phyloP scores from a whole-genome alignment of 1,140 invertebrate genomes.

The Atta cephalotes region DNA sequence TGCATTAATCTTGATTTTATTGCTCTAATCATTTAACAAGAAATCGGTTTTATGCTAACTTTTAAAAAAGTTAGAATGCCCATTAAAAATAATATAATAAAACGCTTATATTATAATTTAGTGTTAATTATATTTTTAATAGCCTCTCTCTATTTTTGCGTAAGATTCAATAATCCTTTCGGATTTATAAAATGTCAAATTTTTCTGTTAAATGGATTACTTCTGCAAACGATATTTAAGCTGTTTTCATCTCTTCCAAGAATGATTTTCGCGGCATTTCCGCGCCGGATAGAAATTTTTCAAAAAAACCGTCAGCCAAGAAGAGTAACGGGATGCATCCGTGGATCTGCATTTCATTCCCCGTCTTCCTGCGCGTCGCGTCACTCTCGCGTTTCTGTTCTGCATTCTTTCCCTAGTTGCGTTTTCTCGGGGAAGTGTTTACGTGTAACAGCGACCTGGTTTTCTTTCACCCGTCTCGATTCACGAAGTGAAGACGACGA shows the following conservation, averaged over 20 bases:
- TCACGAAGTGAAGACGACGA: conserved; percentile 43
- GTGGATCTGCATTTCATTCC: neutral
- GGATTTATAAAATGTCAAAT: conserved; percentile 36
- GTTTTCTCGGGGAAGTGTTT: conserved; percentile 56
- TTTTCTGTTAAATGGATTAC: neutral
- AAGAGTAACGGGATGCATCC: conserved; percentile 52
- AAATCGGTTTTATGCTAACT: neutral
- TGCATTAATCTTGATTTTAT: no score
- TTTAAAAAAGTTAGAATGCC: no score
- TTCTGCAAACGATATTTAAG: conserved; percentile 31
- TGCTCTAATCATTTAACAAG: no score
- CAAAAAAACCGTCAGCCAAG: neutral
- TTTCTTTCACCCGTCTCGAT: conserved; percentile 70
- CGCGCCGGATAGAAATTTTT: conserved; percentile 32
- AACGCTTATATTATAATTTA: no score
- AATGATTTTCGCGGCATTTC: conserved; percentile 42
- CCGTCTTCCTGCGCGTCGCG: neutral
- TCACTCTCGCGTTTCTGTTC: neutral
- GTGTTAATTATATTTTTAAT: no score
- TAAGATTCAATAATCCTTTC: conserved; percentile 5
- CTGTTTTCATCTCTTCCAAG: neutral
- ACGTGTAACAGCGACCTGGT: conserved; percentile 62
- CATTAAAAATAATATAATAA: no score
- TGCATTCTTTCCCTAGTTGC: conserved; percentile 22
- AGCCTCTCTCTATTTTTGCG: neutral